Evolutionary conservation across 2,797 vertebrate species (phyloP), one percentile per base, ranked within the genome.

Genomic region (Pampus argenteus): DNA sequence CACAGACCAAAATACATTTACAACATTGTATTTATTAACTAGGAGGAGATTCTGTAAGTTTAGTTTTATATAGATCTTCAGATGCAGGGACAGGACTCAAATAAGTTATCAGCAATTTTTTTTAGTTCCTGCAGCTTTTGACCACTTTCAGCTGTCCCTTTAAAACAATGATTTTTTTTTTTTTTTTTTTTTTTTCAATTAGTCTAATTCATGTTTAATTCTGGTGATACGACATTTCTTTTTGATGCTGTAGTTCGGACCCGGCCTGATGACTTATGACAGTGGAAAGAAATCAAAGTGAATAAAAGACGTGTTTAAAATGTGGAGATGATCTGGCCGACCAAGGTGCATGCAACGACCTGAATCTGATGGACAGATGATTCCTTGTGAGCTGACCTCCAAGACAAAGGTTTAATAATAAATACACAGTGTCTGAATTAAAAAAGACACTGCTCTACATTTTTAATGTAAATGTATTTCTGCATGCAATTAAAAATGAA

Each of bases 401-500:
- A 88, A 93, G 92, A 94, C 87, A 91, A 91, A 77, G 90, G 86
- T 93, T 94, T 93, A 94, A 94, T 95, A 94, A 95, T 94, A 92
- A 93, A 95, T 95, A 93, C 90, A 92, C 82, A 47, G 65, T 90
- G 91, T 94, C 88, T 93, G 93, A 94, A 94, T 95, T 93, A 94
- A 93, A 93, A 11, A 94, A 93, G 92, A 94, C 91, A 88, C 87
- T 57, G 63, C 85, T 89, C 91, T 94, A 61, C 93, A 95, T 95
- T 93, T 95, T 95, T 94, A 90, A 95, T 94, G 94, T 90, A 93
- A 94, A 93, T 94, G 92, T 92, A 90, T 92, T 92, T 94, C 92
- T 93, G 92, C 90, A 91, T 92, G 87, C 70, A 89, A 92, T 95
- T 92, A 94, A 95, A 94, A 92, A 95, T 95, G 77, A 83, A 95